phyloP scores from a whole-genome alignment of 37 sponge, comb jelly and placozoan species.

The Chondrosia reniformis region DNA sequence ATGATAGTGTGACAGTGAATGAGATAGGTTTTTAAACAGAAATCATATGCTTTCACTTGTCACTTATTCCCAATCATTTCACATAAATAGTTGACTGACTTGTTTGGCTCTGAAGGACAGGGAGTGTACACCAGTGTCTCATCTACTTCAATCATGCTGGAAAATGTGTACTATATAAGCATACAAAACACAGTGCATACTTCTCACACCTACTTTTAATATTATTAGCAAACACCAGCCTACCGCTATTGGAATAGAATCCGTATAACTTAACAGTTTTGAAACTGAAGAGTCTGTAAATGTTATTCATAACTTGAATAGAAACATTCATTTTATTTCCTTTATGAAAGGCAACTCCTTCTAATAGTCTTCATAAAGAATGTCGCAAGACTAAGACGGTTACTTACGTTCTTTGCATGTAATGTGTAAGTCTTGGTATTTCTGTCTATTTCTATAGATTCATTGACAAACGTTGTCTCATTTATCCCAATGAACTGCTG shows the following conservation, averaged over 20 bases:
- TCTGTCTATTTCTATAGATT: constrained; percentile 12
- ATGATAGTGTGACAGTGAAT: no score
- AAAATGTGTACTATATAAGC: not conserved
- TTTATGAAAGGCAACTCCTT: not conserved
- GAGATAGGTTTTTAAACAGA: no score
- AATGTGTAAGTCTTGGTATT: constrained; percentile 45
- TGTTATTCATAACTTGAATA: no score
- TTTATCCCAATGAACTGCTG: not conserved
- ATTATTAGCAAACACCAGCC: no score
- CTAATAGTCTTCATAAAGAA: not conserved
- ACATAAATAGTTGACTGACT: no score
- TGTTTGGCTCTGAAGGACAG: not conserved
- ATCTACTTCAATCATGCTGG: not conserved
- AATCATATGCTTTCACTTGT: no score
- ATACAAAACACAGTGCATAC: not conserved
- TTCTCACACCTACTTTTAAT: no score
- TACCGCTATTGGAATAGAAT: not conserved
- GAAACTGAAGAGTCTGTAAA: no score
- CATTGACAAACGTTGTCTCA: not conserved
- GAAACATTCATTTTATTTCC: not conserved
- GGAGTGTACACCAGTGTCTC: constrained; percentile 1
- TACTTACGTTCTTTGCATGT: constrained; percentile 57
- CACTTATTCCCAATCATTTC: no score
- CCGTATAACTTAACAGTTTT: no score
- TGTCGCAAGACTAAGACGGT: not conserved